Evolutionary conservation across 2,113 vertebrate genomes (phyloP), one percentile per base, ranked within the genome.

Genomic region (Regulus satrapa): DNA sequence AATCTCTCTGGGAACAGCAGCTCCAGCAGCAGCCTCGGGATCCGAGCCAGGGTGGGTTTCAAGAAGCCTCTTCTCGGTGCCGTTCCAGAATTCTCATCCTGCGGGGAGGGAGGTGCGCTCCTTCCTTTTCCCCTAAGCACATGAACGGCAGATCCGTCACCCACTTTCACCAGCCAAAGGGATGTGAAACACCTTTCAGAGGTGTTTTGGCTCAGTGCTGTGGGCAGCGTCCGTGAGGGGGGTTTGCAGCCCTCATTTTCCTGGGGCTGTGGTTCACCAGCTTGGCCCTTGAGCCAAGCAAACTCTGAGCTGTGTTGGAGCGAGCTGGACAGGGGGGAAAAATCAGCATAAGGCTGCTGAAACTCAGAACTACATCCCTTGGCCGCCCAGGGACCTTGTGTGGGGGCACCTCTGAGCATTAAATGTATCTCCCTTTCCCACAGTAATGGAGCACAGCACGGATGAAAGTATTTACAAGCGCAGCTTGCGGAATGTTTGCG

Each of bases 131-230:
- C 76, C 46, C 40, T 8, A 2, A 54, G 6, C 26, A 6, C 9
- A 0, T 0, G 2, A 25, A 24, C 1, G 14, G 36, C n/a, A 21
- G 41, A 28, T 19, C 29, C 16, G 3, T 7, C 88, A 13, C 0
- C 31, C 49, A 1, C 16, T 4, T 16, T 9, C 25, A 1, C 0
- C 1, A 18, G 16, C 36, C n/a, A n/a, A n/a, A n/a, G n/a, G n/a
- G n/a, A n/a, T n/a, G n/a, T n/a, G n/a, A n/a, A n/a, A n/a, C n/a
- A n/a, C n/a, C 32, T 23, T 20, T 5, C 13, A 2, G 6, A 1
- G 31, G 5, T 5, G 15, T 23, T 85, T 29, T 6, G 14, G 43
- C 49, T 28, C 43, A 3, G 24, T 1, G 32, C 59, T 21, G 2
- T 0, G 25, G 40, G 61, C 71, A 15, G 2, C 0, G 18, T 3